Evolutionary conservation across 2,797 vertebrate genomes (phyloP).

Genomic region (Danionella dracula): DNA sequence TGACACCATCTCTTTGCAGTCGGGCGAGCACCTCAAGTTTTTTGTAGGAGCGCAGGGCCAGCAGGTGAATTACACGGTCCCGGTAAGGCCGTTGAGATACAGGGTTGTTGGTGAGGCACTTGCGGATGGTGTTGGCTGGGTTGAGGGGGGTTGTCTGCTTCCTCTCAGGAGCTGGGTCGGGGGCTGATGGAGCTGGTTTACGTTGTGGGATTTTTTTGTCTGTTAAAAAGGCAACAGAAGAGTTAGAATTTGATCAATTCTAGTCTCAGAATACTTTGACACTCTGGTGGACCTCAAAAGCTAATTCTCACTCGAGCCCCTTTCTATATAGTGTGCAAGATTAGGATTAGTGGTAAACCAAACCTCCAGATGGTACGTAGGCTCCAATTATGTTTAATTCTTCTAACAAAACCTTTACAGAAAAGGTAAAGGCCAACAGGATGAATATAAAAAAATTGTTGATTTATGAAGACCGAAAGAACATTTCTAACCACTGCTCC

Average conservation of each 20-base stretch:
- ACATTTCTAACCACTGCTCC: too few relatives aligned
- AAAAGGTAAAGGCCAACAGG: too few relatives aligned
- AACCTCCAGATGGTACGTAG: background rate
- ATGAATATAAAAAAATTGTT: too few relatives aligned
- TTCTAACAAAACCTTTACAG: background rate
- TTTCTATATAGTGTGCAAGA: background rate
- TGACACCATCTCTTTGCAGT: conserved; percentile 85
- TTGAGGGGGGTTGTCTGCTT: conserved; percentile 87
- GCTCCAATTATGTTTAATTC: background rate
- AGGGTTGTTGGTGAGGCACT: conserved; percentile 68
- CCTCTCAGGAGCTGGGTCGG: conserved; percentile 76
- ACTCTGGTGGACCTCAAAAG: background rate
- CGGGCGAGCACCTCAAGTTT: conserved; percentile 85
- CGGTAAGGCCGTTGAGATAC: conserved; percentile 78
- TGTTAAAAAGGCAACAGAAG: conserved; percentile 38
- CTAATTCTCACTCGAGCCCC: background rate
- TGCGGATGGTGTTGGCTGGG: conserved; percentile 79
- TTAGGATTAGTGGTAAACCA: background rate
- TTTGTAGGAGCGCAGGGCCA: conserved; percentile 85
- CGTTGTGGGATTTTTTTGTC: conserved; percentile 81
- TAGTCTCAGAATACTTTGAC: background rate
- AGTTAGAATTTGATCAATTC: too few relatives aligned
- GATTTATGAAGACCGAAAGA: too few relatives aligned
- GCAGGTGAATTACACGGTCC: conserved; percentile 84
- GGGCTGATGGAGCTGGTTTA: conserved; percentile 69